A percentile compares a stretch with the other conserved stretches of the same genome.
Conservation (phyloP, 2,888 invertebrate genomes). For the Elmis aenea region DNA sequence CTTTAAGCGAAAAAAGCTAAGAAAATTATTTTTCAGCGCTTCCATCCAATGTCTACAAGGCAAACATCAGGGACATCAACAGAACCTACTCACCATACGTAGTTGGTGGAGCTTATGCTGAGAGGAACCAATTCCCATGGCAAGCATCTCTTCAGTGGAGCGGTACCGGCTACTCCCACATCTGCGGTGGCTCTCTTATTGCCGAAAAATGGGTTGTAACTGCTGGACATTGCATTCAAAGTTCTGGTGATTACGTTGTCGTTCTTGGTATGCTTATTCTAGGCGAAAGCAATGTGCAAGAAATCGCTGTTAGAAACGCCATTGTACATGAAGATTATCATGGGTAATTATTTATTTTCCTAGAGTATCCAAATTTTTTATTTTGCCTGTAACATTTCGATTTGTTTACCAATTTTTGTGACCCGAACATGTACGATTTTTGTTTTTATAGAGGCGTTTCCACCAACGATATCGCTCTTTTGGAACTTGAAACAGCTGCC, state of each 20-base stretch:
- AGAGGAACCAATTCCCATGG: constrained; percentile 36
- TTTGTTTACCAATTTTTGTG: too few relatives aligned
- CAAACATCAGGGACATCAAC: too few relatives aligned
- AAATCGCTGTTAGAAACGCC: constrained; percentile 6
- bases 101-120: constrained; percentile 19
- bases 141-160: constrained; percentile 39
- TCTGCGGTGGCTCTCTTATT: constrained; percentile 46
- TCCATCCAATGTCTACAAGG: too few relatives aligned
- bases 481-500: constrained; percentile 41
- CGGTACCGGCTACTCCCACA: constrained; percentile 35
- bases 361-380: too few relatives aligned
- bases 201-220: constrained; percentile 37
- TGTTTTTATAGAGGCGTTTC: constrained; percentile 14
- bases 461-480: constrained; percentile 51
- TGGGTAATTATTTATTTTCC: constrained; percentile 12
- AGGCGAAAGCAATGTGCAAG: constrained; percentile 10
- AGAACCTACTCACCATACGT: too few relatives aligned
- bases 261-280: neutral
- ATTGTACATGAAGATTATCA: constrained; percentile 19
- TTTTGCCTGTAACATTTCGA: too few relatives aligned
- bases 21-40: too few relatives aligned
- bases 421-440: too few relatives aligned
- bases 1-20: too few relatives aligned
- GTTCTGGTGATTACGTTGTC: constrained; percentile 26
- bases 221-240: constrained; percentile 44